A percentile compares a stretch with the other conserved stretches of the same genome.
Evolutionary conservation across 2,113 vertebrate genomes (phyloP).

Genomic region (Heterocephalus glaber): DNA sequence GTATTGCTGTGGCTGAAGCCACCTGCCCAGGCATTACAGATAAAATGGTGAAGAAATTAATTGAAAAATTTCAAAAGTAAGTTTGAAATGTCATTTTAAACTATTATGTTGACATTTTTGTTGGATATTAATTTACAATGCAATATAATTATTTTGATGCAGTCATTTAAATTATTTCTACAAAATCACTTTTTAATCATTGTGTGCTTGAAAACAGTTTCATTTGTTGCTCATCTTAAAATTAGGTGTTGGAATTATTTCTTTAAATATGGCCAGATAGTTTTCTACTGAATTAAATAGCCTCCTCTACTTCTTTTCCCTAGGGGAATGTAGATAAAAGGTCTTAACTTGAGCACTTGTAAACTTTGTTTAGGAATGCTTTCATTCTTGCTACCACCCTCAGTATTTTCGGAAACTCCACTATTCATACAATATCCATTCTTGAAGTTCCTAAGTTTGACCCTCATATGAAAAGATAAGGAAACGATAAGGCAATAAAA

Average conservation of each 20-base stretch:
- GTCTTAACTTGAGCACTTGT: conserved; percentile 18
- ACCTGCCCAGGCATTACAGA: conserved; percentile 96
- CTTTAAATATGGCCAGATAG: neutral
- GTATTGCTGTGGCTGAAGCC: conserved; percentile 93
- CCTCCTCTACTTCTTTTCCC: neutral
- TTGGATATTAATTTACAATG: conserved; percentile 6
- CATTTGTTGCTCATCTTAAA: conserved; percentile 10
- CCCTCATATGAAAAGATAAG: neutral
- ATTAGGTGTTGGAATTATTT: neutral
- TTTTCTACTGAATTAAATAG: neutral
- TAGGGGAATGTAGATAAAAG: conserved; percentile 2
- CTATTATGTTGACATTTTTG: neutral
- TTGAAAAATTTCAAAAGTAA: conserved; percentile 95
- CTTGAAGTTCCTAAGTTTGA: neutral
- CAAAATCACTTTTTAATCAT: neutral
- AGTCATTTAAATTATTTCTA: neutral
- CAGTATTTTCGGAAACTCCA: neutral
- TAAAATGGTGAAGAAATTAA: conserved; percentile 96
- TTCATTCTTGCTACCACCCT: neutral
- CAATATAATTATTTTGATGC: neutral
- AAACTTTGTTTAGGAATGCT: neutral
- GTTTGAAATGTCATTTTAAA: conserved; percentile 58
- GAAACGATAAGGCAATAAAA: neutral
- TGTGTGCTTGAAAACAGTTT: conserved; percentile 7
- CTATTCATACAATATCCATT: conserved; percentile 2